These are phyloP conservation scores for Xestia rhomboidea DNA, from an alignment of 2,888 invertebrate species.

Conservation along the genomic window DNA sequence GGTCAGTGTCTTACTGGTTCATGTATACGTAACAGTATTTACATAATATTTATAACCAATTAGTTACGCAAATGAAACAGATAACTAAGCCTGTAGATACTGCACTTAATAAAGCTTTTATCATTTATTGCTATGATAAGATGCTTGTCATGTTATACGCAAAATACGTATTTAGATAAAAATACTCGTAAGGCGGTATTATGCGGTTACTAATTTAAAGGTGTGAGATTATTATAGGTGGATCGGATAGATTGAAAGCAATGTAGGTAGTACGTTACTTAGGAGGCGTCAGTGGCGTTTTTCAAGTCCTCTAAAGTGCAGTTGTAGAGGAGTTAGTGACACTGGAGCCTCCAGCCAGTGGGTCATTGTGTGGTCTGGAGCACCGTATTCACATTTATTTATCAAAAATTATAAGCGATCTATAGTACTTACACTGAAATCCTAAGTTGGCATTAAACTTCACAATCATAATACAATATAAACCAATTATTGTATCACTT, in stretches of 20 bases:
- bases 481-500: not conserved
- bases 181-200: not conserved
- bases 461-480: not conserved
- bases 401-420: not conserved
- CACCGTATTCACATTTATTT: not conserved
- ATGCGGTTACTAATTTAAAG: not conserved
- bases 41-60: slow-evolving; percentile 15
- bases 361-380: not conserved
- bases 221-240: not conserved
- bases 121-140: slow-evolving; percentile 45
- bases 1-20: not conserved
- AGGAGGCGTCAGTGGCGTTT: not conserved
- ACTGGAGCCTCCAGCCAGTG: not conserved
- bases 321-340: not conserved
- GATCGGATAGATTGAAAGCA: not conserved
- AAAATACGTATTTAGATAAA: slow-evolving; percentile 19
- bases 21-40: not conserved
- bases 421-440: not conserved
- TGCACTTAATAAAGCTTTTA: slow-evolving; percentile 46
- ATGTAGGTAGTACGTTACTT: not conserved
- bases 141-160: slow-evolving; percentile 23
- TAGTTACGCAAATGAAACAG: slow-evolving; percentile 18
- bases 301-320: not conserved
- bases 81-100: slow-evolving; percentile 26
- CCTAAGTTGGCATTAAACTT: not conserved